Base-by-base conservation (phyloP, 1,140 invertebrate genomes). In the Drosophila santomea region DNA sequence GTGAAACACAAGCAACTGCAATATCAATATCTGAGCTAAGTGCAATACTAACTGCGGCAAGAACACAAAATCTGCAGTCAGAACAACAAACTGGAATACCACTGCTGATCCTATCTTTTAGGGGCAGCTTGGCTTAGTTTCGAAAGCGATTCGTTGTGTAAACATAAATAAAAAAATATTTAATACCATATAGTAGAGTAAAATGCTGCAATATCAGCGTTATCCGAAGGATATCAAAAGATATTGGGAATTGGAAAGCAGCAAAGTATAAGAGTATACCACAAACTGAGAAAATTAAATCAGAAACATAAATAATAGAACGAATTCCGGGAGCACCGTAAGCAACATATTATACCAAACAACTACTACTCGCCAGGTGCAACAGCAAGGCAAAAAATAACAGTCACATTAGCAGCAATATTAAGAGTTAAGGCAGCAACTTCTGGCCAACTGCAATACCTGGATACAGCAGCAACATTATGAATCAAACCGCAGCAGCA, bases 1-100 rank as follows among this genome's bases (percentile, higher is more conserved):
- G 25, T 68, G 41, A 55, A 68, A 64, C 45, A 64, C 25, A 67
- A 55, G 20, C 63, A 66, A 36, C 48, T 47, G 60, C 60, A 66
- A 66, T 69, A 71, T 57, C 50, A 44, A 69, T 68, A 68, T 44
- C 64, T 51, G 36, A 63, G 10, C 38, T 43, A 63, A 63, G 60
- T 63, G 60, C 60, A 60, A 63, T 43, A 60, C 38, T 15, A 60
- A 63, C 60, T 63, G 55, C 60, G 20, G 60, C 59, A n/a, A 23
- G 6, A 45, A 10, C 23, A 14, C 4, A 35, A 52, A 55, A 68
- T 69, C 63, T 68, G 32, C 12, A 60, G 56, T 32, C 12, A 14
- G 55, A 32, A 43, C 23, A 32, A 15, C 36, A 59, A 51, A 11
- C 50, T 52, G 50, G 15, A 52, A 36, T 35, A 36, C 15, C 47